phyloP scores from a whole-genome alignment of 2,888 invertebrate species.

The Lacanobia oleracea region DNA sequence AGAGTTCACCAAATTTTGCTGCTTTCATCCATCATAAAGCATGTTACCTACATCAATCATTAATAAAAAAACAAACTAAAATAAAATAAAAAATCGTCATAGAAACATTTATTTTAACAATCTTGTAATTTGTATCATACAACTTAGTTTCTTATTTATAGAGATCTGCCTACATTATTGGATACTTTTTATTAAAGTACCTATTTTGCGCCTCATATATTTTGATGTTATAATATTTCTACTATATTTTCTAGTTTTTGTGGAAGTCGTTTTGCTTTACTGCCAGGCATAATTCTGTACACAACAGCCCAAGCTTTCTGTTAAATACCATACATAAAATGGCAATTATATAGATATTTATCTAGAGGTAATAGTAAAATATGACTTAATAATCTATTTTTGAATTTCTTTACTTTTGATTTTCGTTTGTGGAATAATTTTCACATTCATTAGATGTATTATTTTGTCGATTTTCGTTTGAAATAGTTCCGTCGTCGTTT shows the following conservation, averaged over 20 bases:
- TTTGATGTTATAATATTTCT: slow-evolving; percentile 10
- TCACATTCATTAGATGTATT: slow-evolving; percentile 41
- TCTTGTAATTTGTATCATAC: slow-evolving; percentile 37
- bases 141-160: slow-evolving; percentile 42
- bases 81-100: slow-evolving; percentile 33
- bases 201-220: neutral
- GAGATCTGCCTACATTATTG: slow-evolving; percentile 17
- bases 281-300: slow-evolving; percentile 20
- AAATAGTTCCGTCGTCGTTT: slow-evolving; percentile 43
- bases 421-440: slow-evolving; percentile 43
- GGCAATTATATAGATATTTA: slow-evolving; percentile 8
- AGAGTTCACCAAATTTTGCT: neutral
- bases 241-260: neutral
- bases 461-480: slow-evolving; percentile 58
- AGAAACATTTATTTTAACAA: slow-evolving; percentile 56
- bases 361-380: slow-evolving; percentile 3
- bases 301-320: slow-evolving; percentile 19
- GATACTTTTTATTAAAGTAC: slow-evolving; percentile 2
- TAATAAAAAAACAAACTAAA: neutral
- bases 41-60: neutral
- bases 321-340: neutral
- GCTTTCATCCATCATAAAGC: no score
- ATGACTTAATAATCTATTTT: slow-evolving; percentile 5
- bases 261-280: neutral
- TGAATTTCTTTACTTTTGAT: slow-evolving; percentile 34